Percentiles rank a stretch among this genome's conserved stretches.
These are phyloP conservation scores for Thamnophis sirtalis DNA, from an alignment of 2,113 vertebrate genomes.

Conservation along the genomic window DNA sequence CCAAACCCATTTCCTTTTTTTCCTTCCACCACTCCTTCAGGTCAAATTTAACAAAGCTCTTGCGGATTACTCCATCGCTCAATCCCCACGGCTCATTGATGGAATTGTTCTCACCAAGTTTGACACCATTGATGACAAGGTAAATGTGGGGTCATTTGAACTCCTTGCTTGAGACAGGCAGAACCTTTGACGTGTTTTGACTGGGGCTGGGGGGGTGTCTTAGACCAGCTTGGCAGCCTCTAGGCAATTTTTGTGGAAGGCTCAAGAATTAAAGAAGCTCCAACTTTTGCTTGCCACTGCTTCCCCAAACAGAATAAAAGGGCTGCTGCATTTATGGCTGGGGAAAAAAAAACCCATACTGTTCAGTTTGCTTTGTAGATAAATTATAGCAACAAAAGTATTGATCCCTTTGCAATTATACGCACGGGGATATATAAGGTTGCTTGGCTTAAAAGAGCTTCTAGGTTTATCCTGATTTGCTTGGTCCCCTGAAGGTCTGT, in stretches of 20 bases:
- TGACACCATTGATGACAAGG: conserved; percentile 99
- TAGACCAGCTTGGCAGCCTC: background rate
- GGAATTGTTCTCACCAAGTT: conserved; percentile 99
- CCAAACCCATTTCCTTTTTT: accelerated
- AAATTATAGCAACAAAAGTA: background rate
- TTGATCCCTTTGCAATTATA: background rate
- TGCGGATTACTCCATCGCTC: conserved; percentile 94
- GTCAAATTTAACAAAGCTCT: conserved; percentile 98
- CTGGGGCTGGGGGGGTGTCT: background rate
- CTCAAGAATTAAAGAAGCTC: background rate
- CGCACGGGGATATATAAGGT: background rate
- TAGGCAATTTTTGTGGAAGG: background rate
- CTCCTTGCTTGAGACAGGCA: background rate
- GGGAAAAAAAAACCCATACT: background rate
- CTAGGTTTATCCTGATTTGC: background rate
- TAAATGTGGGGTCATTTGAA: conserved; percentile 48
- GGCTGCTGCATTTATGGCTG: no score
- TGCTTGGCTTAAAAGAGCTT: background rate
- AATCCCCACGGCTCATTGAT: conserved; percentile 91
- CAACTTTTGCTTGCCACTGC: background rate
- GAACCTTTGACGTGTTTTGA: background rate
- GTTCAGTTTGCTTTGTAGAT: background rate
- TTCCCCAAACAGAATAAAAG: background rate
- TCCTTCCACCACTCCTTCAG: conserved; percentile 59
- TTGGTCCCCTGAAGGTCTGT: background rate